A percentile compares a stretch with the other conserved stretches of the same genome.
phyloP scores from a whole-genome alignment of 2,113 vertebrate species.

The Zosterops hypoxanthus region DNA sequence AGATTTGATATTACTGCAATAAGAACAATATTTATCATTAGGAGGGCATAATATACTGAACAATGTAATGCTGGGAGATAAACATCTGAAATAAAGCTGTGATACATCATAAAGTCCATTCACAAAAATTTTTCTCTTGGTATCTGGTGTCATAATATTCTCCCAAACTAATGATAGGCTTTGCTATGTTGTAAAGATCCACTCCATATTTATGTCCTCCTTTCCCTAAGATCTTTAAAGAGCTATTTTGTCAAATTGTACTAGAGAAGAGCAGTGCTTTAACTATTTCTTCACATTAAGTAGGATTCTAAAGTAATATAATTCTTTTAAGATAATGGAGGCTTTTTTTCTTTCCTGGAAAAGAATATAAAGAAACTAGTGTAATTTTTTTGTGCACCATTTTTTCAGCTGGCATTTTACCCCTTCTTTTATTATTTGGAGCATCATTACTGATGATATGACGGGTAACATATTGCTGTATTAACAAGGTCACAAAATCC shows the following conservation, averaged over 20 bases:
- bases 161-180: neutral
- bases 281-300: conserved; percentile 41
- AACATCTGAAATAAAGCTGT: neutral
- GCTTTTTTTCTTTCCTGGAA: conserved; percentile 21
- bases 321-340: conserved; percentile 43
- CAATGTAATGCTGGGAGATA: neutral
- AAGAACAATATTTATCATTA: neutral
- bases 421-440: neutral
- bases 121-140: neutral
- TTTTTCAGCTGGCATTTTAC: conserved; percentile 11
- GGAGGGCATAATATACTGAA: neutral
- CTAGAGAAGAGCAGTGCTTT: neutral
- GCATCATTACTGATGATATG: conserved; percentile 53
- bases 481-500: conserved; percentile 76
- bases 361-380: conserved; percentile 39
- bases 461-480: conserved; percentile 66
- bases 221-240: neutral
- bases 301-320: conserved; percentile 14
- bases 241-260: conserved; percentile 6
- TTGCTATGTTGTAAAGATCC: neutral
- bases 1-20: neutral
- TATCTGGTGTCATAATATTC: neutral
- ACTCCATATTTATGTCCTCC: neutral
- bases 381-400: neutral
- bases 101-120: neutral